Percentiles rank a stretch among this genome's conserved stretches.
Conservation (phyloP, 2,888 invertebrate genomes). For the Eupithecia insigniata region DNA sequence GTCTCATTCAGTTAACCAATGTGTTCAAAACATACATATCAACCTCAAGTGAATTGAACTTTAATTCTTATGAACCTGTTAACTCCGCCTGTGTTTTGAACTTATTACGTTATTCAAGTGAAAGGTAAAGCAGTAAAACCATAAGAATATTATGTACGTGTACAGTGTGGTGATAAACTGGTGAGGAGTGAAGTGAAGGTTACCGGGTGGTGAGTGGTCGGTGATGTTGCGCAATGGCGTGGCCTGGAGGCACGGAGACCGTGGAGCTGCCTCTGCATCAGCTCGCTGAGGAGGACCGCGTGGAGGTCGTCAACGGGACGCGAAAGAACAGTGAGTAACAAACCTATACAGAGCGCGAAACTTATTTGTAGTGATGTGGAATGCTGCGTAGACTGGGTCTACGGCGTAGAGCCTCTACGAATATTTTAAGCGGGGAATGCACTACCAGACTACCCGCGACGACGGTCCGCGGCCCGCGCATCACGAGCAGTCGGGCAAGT, state of each 20-base stretch:
- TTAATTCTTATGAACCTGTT: neutral
- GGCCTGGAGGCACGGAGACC: slow-evolving; percentile 74
- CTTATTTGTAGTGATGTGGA: neutral
- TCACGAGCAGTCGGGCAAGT: too few species aligned
- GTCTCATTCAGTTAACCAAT: neutral
- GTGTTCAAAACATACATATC: neutral
- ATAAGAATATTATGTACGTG: neutral
- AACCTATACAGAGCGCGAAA: too few species aligned
- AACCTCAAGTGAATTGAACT: neutral
- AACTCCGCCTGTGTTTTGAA: neutral
- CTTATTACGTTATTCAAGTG: neutral
- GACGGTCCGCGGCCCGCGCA: too few species aligned
- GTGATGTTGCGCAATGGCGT: slow-evolving; percentile 64
- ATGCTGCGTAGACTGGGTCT: neutral
- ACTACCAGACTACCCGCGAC: too few species aligned
- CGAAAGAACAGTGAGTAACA: slow-evolving; percentile 57
- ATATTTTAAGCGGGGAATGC: neutral
- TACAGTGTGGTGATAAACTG: neutral
- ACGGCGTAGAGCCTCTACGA: neutral
- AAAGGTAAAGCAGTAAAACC: neutral
- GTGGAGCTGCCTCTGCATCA: slow-evolving; percentile 70
- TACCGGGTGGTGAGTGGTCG: slow-evolving; percentile 11
- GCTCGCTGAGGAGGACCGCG: slow-evolving; percentile 48
- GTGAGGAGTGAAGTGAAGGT: slow-evolving; percentile 21
- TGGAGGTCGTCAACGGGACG: slow-evolving; percentile 55